A percentile compares a stretch with the other conserved stretches of the same genome.
Evolutionary conservation across 2,113 vertebrate species (phyloP).

Genomic region (Tupaia tana): DNA sequence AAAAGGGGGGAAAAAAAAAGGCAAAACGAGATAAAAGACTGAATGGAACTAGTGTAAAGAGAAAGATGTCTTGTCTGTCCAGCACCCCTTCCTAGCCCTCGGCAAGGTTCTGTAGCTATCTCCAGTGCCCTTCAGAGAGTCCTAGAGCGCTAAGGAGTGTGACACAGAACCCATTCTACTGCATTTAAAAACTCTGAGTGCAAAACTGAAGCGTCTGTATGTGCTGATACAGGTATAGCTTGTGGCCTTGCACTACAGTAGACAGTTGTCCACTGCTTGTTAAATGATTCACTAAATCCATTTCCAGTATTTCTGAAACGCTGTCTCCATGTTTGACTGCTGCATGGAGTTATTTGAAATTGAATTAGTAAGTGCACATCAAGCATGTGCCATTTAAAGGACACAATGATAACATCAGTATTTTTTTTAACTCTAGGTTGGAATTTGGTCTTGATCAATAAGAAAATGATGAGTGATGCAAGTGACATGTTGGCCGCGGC

Average conservation of each 20-base stretch:
- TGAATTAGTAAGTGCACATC: conserved; percentile 43
- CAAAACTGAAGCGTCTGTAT: not conserved
- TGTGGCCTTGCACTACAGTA: not conserved
- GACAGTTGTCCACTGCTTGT: not conserved
- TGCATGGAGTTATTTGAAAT: not conserved
- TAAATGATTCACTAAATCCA: not conserved
- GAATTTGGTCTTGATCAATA: conserved; percentile 60
- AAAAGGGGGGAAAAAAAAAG: not conserved
- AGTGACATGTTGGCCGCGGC: conserved; percentile 99
- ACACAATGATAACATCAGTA: rapidly evolving
- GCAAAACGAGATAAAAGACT: not conserved
- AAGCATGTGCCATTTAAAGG: conserved; percentile 31
- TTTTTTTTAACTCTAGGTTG: conserved; percentile 74
- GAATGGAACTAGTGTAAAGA: not conserved
- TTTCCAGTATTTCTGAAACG: not conserved
- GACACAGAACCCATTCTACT: not conserved
- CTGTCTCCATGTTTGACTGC: not conserved
- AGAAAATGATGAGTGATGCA: conserved; percentile 97
- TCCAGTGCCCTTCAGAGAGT: not conserved
- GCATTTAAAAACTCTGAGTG: not conserved
- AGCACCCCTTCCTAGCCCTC: not conserved
- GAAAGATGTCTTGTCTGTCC: not conserved
- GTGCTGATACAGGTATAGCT: not conserved
- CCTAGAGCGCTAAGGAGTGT: not conserved
- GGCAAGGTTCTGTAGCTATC: not conserved